Percentiles rank a stretch among this genome's conserved stretches.
Evolutionary conservation across 2,113 vertebrate genomes (phyloP).

Genomic region (Danio rerio): GRCz12tu NC_133200.1:22497501-22498000

Average conservation of each 20-base stretch:
- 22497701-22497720: slow-evolving; percentile 62
- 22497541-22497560: slow-evolving; percentile 47
- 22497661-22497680: slow-evolving; percentile 47
- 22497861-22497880: slow-evolving; percentile 52
- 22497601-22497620: slow-evolving; percentile 28
- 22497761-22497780: slow-evolving; percentile 58
- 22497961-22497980: slow-evolving; percentile 66
- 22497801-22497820: slow-evolving; percentile 61
- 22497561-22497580: slow-evolving; percentile 50
- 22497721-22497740: slow-evolving; percentile 52
- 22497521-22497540: slow-evolving; percentile 52
- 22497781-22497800: slow-evolving; percentile 73
- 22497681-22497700: slow-evolving; percentile 57
- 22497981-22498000: slow-evolving; percentile 21
- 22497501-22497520: slow-evolving; percentile 53
- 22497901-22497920: slow-evolving; percentile 73
- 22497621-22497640: slow-evolving; percentile 53
- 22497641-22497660: slow-evolving; percentile 42
- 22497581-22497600: slow-evolving; percentile 25
- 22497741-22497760: slow-evolving; percentile 60
- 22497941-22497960: slow-evolving; percentile 81
- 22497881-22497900: slow-evolving; percentile 37
- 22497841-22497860: slow-evolving; percentile 54
- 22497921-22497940: slow-evolving; percentile 79
- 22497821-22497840: slow-evolving; percentile 63